A percentile compares a stretch with the other conserved stretches of the same genome.
phyloP scores from a whole-genome alignment of 2,888 invertebrate genomes.

The Phorcus lineatus region DNA sequence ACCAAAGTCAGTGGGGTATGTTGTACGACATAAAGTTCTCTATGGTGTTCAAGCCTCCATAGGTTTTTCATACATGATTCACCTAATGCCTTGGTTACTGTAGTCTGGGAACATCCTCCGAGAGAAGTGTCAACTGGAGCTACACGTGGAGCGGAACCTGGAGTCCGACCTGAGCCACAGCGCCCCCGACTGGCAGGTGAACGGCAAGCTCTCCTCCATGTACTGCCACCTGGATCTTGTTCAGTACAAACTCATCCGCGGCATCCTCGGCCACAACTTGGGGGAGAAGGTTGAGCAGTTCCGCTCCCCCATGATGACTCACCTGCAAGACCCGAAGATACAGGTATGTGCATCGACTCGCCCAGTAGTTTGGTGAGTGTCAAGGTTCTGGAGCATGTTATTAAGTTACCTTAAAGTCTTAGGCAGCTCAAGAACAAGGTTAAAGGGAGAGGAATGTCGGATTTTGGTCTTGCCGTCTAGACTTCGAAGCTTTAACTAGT shows the following conservation, averaged over 20 bases:
- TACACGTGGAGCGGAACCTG: constrained; percentile 89
- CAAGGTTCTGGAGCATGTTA: too few relatives aligned
- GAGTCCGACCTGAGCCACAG: constrained; percentile 79
- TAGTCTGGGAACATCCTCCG: constrained; percentile 79
- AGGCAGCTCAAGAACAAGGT: too few relatives aligned
- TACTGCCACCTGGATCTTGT: constrained; percentile 87
- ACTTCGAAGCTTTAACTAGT: too few relatives aligned
- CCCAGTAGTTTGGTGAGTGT: neutral
- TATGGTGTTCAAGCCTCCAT: too few relatives aligned
- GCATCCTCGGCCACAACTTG: constrained; percentile 91
- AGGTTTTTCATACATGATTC: too few relatives aligned
- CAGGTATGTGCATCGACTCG: constrained; percentile 56
- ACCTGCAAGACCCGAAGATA: constrained; percentile 77
- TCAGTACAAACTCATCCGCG: constrained; percentile 91
- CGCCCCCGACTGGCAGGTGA: constrained; percentile 88
- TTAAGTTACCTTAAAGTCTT: too few relatives aligned
- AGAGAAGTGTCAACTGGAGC: constrained; percentile 83
- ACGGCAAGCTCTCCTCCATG: constrained; percentile 89
- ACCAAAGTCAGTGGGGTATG: too few relatives aligned
- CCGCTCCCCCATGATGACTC: constrained; percentile 68
- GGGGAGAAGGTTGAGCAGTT: constrained; percentile 85
- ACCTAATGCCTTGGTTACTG: too few relatives aligned
- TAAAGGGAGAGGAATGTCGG: too few relatives aligned
- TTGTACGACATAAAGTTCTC: too few relatives aligned
- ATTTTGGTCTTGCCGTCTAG: too few relatives aligned